Evolutionary conservation across 2,113 vertebrate species (phyloP).

Genomic region (Pitta sordida): DNA sequence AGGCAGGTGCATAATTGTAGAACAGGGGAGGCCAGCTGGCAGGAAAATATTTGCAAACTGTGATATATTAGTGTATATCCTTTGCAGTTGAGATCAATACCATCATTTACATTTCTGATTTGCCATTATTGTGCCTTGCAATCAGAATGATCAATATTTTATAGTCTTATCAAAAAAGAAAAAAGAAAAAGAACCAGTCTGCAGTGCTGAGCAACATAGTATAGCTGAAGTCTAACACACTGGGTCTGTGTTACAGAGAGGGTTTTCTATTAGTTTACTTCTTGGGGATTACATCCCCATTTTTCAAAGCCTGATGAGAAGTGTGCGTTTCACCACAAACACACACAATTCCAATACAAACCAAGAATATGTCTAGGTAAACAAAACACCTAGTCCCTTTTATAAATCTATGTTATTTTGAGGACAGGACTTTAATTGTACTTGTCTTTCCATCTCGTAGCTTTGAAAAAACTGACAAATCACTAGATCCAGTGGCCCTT

Average conservation of each 20-base stretch:
- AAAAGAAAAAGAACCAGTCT: neutral
- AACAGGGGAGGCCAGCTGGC: neutral
- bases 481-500: neutral
- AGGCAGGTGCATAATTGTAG: neutral
- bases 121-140: neutral
- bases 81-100: neutral
- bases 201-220: neutral
- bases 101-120: neutral
- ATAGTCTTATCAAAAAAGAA: too few species aligned
- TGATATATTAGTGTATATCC: neutral
- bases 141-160: neutral
- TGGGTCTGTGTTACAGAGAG: neutral
- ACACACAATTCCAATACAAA: neutral
- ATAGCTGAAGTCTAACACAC: neutral
- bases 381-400: neutral
- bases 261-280: neutral
- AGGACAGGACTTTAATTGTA: neutral
- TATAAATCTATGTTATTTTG: neutral
- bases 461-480: neutral
- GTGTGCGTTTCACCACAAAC: neutral
- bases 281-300: neutral
- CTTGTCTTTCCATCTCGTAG: neutral
- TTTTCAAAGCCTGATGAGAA: neutral
- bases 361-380: neutral
- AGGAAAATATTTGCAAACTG: neutral